Evolutionary conservation across 2,113 vertebrate genomes (phyloP).

Genomic region (Plecturocebus donacophilus): DNA sequence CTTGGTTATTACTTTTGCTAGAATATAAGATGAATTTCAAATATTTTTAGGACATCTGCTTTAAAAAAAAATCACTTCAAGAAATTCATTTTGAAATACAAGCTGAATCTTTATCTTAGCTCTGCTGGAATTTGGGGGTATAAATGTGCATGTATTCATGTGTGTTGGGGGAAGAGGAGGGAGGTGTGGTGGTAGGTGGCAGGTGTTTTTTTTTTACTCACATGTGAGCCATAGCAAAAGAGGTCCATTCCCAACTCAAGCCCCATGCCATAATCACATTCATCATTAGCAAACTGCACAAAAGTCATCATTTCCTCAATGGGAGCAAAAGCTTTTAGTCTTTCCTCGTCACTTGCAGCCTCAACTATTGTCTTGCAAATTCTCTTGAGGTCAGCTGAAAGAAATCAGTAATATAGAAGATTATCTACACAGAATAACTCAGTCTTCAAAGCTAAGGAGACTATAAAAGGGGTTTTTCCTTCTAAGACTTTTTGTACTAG

Average conservation of each 20-base stretch:
- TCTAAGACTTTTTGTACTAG: background rate
- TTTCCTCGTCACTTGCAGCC: constrained; percentile 90
- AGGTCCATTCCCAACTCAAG: constrained; percentile 97
- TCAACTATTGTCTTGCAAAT: constrained; percentile 95
- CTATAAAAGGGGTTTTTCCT: background rate
- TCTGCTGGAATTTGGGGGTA: background rate
- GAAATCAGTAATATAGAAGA: background rate
- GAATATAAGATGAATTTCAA: constrained; percentile 29
- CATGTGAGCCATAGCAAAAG: constrained; percentile 96
- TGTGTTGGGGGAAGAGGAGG: accelerated
- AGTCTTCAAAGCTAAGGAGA: background rate
- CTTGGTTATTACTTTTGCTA: background rate
- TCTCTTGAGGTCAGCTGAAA: constrained; percentile 91
- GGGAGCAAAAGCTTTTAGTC: constrained; percentile 94
- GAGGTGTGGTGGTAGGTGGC: accelerated
- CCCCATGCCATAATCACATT: constrained; percentile 98
- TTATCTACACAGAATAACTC: background rate
- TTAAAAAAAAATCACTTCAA: background rate
- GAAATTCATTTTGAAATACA: background rate
- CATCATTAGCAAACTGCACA: constrained; percentile 99
- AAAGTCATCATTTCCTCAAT: constrained; percentile 97
- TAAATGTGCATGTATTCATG: accelerated
- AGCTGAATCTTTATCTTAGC: background rate
- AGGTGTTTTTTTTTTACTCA: constrained; percentile 83
- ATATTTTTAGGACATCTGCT: background rate